Evolutionary conservation across 2,888 invertebrate species (phyloP).

Genomic region (Serrognathus titanus): DNA sequence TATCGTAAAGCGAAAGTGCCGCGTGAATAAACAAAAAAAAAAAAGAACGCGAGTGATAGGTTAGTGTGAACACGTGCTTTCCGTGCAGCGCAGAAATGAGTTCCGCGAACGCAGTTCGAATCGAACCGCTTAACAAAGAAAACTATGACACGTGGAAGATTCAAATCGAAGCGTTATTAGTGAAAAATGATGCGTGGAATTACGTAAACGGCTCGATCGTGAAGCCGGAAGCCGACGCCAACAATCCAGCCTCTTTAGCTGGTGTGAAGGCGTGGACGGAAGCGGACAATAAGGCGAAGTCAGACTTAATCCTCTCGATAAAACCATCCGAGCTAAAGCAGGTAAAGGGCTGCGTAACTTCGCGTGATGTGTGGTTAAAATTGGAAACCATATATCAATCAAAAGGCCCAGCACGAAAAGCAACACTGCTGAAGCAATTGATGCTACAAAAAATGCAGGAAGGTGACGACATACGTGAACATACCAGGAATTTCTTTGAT

Average conservation of each 20-base stretch:
- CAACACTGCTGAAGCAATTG: conserved; percentile 41
- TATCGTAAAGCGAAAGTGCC: too few species aligned
- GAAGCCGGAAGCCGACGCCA: not conserved
- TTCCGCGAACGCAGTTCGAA: conserved; percentile 5
- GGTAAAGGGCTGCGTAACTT: conserved; percentile 34
- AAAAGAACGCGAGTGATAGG: not conserved
- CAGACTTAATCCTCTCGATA: conserved; percentile 28
- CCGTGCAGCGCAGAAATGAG: not conserved
- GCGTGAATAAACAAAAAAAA: too few species aligned
- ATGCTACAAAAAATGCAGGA: conserved; percentile 38
- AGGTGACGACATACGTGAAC: conserved; percentile 35
- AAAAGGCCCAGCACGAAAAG: conserved; percentile 43
- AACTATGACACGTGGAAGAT: conserved; percentile 24
- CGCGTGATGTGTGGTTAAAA: conserved; percentile 40
- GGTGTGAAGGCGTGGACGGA: conserved; percentile 1
- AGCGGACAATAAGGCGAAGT: conserved; percentile 20
- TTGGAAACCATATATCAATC: conserved; percentile 40
- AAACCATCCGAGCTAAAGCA: conserved; percentile 34
- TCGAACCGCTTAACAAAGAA: conserved; percentile 18
- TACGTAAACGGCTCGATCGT: conserved; percentile 16
- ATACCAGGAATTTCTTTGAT: conserved; percentile 39
- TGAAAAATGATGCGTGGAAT: conserved; percentile 20
- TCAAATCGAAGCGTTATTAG: conserved; percentile 21
- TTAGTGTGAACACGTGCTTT: not conserved
- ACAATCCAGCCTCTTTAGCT: not conserved